Conservation (phyloP, 2,888 invertebrate species). For the Pachydiplax longipennis region DNA sequence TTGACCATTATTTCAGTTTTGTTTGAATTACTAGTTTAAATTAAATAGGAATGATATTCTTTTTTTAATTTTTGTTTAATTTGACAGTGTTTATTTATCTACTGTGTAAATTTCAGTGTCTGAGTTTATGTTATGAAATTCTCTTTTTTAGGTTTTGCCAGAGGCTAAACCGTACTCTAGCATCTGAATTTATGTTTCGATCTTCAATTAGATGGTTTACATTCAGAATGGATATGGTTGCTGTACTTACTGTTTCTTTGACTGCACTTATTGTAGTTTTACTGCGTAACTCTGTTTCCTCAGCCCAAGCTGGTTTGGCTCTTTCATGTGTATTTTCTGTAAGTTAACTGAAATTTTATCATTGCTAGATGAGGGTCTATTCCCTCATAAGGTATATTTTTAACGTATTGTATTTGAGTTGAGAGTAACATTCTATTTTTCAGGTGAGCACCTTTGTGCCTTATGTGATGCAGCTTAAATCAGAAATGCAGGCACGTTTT, state of each 20-base stretch:
- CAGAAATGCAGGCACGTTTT: constrained; percentile 58
- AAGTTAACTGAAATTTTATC: constrained; percentile 43
- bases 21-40: neutral
- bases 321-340: constrained; percentile 64
- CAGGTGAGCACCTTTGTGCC: constrained; percentile 56
- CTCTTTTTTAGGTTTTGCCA: constrained; percentile 57
- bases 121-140: constrained; percentile 47
- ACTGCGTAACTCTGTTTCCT: constrained; percentile 56
- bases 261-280: constrained; percentile 61
- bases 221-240: constrained; percentile 58
- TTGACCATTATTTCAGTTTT: neutral
- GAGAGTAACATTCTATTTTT: constrained; percentile 27
- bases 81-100: too few species aligned
- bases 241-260: constrained; percentile 58
- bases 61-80: too few species aligned
- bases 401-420: neutral
- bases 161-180: constrained; percentile 59
- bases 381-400: neutral
- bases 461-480: constrained; percentile 55
- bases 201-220: constrained; percentile 61
- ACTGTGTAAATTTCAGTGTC: neutral
- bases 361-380: neutral
- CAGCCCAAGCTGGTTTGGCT: constrained; percentile 64
- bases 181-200: constrained; percentile 59
- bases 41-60: too few species aligned